Percentiles rank a stretch among this genome's conserved stretches.
Evolutionary conservation across 2,113 vertebrate species (phyloP).

Genomic region (Chloroceryle aenea): DNA sequence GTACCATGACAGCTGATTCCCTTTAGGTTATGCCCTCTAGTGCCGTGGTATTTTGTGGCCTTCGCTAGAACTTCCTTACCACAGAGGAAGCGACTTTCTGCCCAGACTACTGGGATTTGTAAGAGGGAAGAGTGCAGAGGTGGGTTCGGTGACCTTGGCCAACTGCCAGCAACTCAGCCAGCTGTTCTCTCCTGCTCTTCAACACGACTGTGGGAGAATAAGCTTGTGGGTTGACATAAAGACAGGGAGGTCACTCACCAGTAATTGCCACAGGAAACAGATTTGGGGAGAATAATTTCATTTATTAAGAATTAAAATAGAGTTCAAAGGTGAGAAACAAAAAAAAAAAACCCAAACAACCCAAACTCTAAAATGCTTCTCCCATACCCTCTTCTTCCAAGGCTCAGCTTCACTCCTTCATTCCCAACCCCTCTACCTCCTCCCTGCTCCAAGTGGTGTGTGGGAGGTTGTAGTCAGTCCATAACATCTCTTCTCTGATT

Average conservation of each 20-base stretch:
- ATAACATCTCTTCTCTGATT: not conserved
- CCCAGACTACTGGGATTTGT: not conserved
- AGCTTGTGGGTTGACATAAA: not conserved
- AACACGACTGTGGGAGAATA: not conserved
- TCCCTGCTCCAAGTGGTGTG: not conserved
- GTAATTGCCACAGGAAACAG: not conserved
- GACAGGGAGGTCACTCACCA: not conserved
- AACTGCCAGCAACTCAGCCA: not conserved
- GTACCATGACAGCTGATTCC: fast-evolving
- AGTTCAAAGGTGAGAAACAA: not conserved
- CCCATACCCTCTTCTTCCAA: not conserved
- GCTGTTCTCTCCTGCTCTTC: not conserved
- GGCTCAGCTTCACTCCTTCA: not conserved
- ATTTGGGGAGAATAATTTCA: not conserved
- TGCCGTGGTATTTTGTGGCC: fast-evolving
- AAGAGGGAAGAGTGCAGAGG: not conserved
- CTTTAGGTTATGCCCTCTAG: not conserved
- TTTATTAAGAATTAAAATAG: not conserved
- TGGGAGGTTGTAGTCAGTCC: not conserved
- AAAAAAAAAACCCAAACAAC: not conserved
- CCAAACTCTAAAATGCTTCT: not conserved
- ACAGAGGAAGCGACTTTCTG: not conserved
- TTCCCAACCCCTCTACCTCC: not conserved
- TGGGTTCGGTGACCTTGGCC: not conserved
- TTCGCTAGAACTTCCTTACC: not conserved